A percentile compares a stretch with the other conserved stretches of the same genome.
phyloP scores from a whole-genome alignment of 2,888 invertebrate species.

The Diploptera punctata region DNA sequence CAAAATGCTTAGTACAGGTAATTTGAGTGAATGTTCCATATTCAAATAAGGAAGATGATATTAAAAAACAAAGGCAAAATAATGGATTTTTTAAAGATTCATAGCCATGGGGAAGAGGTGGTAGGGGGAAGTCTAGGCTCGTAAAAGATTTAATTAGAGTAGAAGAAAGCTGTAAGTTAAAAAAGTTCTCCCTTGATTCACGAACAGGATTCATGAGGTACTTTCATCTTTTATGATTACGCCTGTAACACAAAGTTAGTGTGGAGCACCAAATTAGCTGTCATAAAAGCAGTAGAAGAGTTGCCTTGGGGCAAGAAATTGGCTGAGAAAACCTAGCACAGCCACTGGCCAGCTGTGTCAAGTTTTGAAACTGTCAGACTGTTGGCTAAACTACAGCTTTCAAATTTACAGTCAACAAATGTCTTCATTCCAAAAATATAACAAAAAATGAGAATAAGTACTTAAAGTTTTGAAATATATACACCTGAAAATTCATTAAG shows the following conservation, averaged over 20 bases:
- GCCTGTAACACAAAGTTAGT: background rate
- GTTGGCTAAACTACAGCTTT: no score
- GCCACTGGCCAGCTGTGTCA: no score
- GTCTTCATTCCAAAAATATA: no score
- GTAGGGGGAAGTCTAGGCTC: background rate
- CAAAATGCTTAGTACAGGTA: no score
- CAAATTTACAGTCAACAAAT: no score
- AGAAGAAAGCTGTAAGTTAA: background rate
- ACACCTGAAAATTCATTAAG: no score
- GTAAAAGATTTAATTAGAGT: conserved; percentile 12
- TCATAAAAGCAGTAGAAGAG: background rate
- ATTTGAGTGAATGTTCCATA: no score
- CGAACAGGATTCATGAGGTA: background rate
- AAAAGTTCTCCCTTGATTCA: conserved; percentile 10
- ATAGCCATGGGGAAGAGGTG: background rate
- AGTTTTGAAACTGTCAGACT: no score
- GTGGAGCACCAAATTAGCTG: background rate
- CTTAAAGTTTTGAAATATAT: no score
- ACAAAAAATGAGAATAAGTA: no score
- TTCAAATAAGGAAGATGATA: no score
- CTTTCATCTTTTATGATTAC: conserved; percentile 1
- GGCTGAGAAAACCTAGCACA: no score
- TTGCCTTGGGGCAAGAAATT: background rate
- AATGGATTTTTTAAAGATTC: conserved; percentile 3
- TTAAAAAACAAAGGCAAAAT: background rate